A percentile compares a stretch with the other conserved stretches of the same genome.
phyloP scores from a whole-genome alignment of 2,797 vertebrate species.

The Periparus ater region DNA sequence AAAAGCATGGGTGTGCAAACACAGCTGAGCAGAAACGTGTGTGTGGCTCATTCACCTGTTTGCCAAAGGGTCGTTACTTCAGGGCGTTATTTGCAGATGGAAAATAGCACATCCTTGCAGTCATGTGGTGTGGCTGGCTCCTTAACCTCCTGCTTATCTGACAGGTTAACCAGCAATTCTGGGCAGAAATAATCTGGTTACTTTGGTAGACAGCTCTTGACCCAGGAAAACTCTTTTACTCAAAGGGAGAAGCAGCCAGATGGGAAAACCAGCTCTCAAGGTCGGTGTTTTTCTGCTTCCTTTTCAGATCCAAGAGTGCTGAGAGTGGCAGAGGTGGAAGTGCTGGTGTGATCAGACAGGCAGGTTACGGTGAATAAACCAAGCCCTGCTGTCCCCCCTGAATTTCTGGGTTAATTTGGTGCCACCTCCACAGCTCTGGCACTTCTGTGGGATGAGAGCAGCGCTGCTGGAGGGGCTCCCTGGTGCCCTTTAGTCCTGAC shows the following conservation, averaged over 20 bases:
- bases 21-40: background rate
- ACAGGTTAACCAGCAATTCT: background rate
- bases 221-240: background rate
- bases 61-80: background rate
- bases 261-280: background rate
- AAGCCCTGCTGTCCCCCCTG: fast-evolving
- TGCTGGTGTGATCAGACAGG: background rate
- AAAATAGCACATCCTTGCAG: background rate
- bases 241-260: background rate
- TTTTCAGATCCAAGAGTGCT: background rate
- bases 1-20: background rate
- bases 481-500: background rate
- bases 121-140: background rate
- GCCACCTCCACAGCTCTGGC: fast-evolving
- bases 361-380: background rate
- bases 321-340: background rate
- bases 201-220: background rate
- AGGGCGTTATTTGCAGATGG: background rate
- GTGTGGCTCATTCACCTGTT: background rate
- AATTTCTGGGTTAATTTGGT: background rate
- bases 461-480: background rate
- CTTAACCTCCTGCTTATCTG: background rate
- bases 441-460: fast-evolving
- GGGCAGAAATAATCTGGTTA: background rate
- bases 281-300: conserved; percentile 1